phyloP scores from a whole-genome alignment of 1,140 invertebrate genomes.

The Coenobita brevimanus region DNA sequence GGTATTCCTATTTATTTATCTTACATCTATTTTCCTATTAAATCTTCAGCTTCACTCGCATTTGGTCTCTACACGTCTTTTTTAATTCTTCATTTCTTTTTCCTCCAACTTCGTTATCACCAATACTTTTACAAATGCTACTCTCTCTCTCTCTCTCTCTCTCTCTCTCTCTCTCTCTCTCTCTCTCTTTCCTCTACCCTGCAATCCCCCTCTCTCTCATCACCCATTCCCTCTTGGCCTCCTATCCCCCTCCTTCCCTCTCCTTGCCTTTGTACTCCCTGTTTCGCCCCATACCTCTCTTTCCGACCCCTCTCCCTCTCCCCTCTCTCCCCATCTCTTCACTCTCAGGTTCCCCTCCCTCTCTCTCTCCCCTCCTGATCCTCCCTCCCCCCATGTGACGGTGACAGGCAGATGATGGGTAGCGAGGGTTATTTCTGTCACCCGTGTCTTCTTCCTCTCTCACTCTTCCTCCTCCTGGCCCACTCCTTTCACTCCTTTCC shows the following conservation, averaged over 20 bases:
- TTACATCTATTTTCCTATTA: no score
- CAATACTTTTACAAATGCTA: no score
- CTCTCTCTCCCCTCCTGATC: not conserved
- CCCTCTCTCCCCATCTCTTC: not conserved
- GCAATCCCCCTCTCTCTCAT: not conserved
- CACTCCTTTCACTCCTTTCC: not conserved
- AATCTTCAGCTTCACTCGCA: no score
- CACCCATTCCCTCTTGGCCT: conserved; percentile 12
- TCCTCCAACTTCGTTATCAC: no score
- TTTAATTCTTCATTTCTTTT: no score
- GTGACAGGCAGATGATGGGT: no score
- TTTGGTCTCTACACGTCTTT: no score
- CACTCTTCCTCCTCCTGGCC: no score
- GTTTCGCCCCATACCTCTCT: conserved; percentile 9
- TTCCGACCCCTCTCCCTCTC: conserved; percentile 3
- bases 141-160: not conserved
- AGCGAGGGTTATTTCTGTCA: not conserved
- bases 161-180: not conserved
- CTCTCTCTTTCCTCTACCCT: not conserved
- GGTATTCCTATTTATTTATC: no score
- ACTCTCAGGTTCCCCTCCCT: not conserved
- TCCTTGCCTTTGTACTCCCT: not conserved
- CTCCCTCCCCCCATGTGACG: not conserved
- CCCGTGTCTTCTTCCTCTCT: not conserved
- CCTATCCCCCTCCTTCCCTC: conserved; percentile 13